Base-by-base conservation (phyloP, 2,797 vertebrate genomes). In the Aldrovandia affinis region DNA sequence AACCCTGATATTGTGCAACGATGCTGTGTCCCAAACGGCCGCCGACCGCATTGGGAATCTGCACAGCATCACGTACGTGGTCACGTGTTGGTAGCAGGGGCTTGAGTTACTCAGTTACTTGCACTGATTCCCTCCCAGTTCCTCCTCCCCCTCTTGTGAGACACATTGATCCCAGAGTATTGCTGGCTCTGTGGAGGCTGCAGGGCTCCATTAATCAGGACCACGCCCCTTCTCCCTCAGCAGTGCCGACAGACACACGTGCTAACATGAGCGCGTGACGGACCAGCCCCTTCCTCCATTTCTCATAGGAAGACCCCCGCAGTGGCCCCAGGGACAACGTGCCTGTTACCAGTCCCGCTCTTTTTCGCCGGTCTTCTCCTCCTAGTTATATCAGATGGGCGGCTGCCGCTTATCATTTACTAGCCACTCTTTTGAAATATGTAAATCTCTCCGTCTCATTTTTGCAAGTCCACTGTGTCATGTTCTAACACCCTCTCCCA, bases 401-500 rank as follows among this genome's bases (percentile, higher is more conserved):
- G 73, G 4, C 42, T 10, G 73, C 42, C 36, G 65, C 68, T 54
- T 39, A 22, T 68, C 61, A 55, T 78, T 30, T 39, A 33, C 82
- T 55, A 42, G 55, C 54, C 28, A 42, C 68, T 14, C 61, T 57
- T 83, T 54, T 54, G 65, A 75, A 54, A 73, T 57, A 33, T 47
- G 70, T 42, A 15, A 28, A 25, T 7, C 73, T 44, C 33, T 44
- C 52, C 33, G 42, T 83, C 82, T 30, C 52, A 33, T 44, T 61
- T 47, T 39, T 78, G 18, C 36, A 25, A 81, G 55, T 78, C 39
- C 52, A 25, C 3, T 42, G 82, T 70, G 70, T 42, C 30, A 42
- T 42, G 50, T 83, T 75, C 81, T 54, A 33, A 44, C 36, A 75
- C 65, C 82, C 54, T 77, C 52, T 83, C 30, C n/a, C 22, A 8